These are phyloP conservation scores for Coregonus ussuriensis DNA, from an alignment of 2,797 vertebrate species.

Conservation along the genomic window DNA sequence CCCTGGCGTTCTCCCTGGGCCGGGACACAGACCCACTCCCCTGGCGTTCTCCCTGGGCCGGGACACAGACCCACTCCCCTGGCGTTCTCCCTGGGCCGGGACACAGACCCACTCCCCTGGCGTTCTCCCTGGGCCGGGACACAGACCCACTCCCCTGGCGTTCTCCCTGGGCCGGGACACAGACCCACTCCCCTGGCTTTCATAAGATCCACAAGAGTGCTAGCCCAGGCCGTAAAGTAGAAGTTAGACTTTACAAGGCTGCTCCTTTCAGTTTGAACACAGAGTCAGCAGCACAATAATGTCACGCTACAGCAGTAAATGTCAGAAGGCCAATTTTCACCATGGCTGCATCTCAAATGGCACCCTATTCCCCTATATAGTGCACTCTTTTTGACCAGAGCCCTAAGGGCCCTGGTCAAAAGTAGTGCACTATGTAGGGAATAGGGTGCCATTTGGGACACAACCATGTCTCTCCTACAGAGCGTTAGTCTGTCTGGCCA, in stretches of 20 bases:
- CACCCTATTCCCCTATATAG: neutral
- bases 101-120: no score
- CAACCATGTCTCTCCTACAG: slow-evolving; percentile 26
- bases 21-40: no score
- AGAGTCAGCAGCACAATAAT: slow-evolving; percentile 51
- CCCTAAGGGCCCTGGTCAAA: neutral
- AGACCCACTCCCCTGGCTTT: slow-evolving; percentile 53
- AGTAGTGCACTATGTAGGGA: neutral
- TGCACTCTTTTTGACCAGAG: neutral
- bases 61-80: no score
- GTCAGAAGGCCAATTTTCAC: slow-evolving; percentile 51
- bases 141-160: no score
- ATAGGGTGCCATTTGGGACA: neutral
- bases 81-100: no score
- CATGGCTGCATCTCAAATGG: neutral
- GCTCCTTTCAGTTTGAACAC: slow-evolving; percentile 36
- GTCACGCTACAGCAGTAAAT: slow-evolving; percentile 55
- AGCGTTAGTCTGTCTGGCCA: slow-evolving; percentile 17
- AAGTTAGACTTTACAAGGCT: slow-evolving; percentile 52
- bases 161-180: slow-evolving; percentile 9
- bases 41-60: no score
- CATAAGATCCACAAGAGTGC: slow-evolving; percentile 49
- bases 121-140: no score
- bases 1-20: slow-evolving; percentile 19
- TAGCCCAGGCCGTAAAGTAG: slow-evolving; percentile 51